Evolutionary conservation across 1,140 invertebrate genomes (phyloP), one percentile per base, ranked within the genome.

Genomic region (Pseudachorutes palmiensis): DNA sequence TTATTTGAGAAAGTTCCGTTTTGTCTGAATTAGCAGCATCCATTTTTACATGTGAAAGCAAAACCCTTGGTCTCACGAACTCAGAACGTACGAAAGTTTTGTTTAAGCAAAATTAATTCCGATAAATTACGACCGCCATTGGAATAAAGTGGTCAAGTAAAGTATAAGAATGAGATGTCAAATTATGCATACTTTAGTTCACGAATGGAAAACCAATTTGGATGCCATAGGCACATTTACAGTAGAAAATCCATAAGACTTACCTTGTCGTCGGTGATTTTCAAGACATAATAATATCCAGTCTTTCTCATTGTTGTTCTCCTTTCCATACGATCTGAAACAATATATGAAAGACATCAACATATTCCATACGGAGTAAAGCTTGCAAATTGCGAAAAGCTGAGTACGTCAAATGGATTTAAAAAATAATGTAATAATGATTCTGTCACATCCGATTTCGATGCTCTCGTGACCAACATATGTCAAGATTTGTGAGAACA

Each of bases 271-370:
- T 48, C 64, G 57, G 63, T 66, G 67, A 29, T 66, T 64, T 32
- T 68, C 66, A 59, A 71, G 61, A 63, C 63, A 71, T 24, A 66
- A 55, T 24, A 65, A 62, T 58, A 71, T 57, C 70, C 70, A 71
- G 28, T 71, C 70, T 64, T 66, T 66, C 62, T 70, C 70, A 60
- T 71, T 69, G 29, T 65, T 70, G 29, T 65, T 70, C 61, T 70
- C 65, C 29, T 67, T 66, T 51, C 69, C 58, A 49, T 67, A 70
- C 24, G 64, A 66, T 31, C 69, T 70, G 62, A 29, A 59, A 49
- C 32, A 31, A 57, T 33, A 59, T 19, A 59, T 41, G 55, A 63
- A 41, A 63, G 5, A 58, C 5, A 5, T 24, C 12, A 58, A 12
- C 28, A 22, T 9, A n/a, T n/a, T n/a, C n/a, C n/a, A n/a, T n/a